Percentiles rank a stretch among this genome's conserved stretches.
Conservation (phyloP, 2,888 invertebrate genomes). For the Clostera curtula region DNA sequence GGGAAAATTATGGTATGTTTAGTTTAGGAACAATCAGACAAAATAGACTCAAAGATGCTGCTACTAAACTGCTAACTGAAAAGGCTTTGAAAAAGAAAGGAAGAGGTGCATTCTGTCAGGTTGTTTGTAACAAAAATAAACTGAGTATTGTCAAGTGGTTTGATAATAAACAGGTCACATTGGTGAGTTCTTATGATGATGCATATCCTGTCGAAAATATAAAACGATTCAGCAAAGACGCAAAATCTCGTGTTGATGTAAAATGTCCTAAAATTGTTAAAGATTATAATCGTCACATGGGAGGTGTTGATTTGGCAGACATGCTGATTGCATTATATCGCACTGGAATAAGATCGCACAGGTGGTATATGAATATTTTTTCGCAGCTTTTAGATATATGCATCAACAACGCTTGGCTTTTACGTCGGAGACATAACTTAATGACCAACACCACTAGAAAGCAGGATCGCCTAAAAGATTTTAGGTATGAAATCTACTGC, state of each 20-base stretch:
- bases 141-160: conserved; percentile 15
- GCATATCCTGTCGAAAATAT: conserved; percentile 12
- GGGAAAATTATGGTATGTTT: too few relatives aligned
- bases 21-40: conserved; percentile 10
- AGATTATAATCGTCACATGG: conserved; percentile 7
- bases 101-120: conserved; percentile 8
- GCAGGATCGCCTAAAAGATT: conserved; percentile 14
- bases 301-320: conserved; percentile 13
- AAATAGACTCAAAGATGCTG: conserved; percentile 12
- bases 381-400: too few relatives aligned
- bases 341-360: conserved; percentile 19
- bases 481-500: conserved; percentile 13
- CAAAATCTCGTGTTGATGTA: conserved; percentile 8
- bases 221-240: conserved; percentile 11
- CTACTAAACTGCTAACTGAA: conserved; percentile 6
- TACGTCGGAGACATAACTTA: conserved; percentile 10
- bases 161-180: conserved; percentile 17
- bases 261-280: conserved; percentile 9
- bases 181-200: conserved; percentile 14
- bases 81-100: conserved; percentile 10
- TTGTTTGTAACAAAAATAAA: conserved; percentile 11
- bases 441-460: conserved; percentile 9
- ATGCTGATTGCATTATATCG: conserved; percentile 24
- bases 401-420: too few relatives aligned
- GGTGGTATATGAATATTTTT: conserved; percentile 21